phyloP scores from a whole-genome alignment of 1,140 invertebrate genomes.

The Solenopsis invicta region DNA sequence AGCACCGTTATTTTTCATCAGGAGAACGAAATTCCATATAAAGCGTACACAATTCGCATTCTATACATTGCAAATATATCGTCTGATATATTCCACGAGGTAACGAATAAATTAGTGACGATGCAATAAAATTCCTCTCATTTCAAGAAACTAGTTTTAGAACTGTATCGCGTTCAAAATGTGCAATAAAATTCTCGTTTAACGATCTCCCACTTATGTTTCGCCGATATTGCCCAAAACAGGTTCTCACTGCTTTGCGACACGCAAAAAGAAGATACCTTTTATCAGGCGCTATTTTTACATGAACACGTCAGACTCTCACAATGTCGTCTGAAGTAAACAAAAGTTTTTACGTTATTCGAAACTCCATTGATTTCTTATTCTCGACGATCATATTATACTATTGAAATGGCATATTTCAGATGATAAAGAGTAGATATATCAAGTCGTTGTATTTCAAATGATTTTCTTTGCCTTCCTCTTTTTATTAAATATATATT shows the following conservation, averaged over 20 bases:
- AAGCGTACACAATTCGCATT: background rate
- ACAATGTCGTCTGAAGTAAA: background rate
- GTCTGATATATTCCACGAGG: background rate
- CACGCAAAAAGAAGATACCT: background rate
- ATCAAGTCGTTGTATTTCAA: background rate
- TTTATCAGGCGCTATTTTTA: constrained; percentile 39
- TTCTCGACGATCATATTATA: background rate
- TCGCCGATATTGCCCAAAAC: constrained; percentile 42
- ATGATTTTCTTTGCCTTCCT: constrained; percentile 4
- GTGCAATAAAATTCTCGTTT: constrained; percentile 32
- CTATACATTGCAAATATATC: background rate
- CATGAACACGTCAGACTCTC: background rate
- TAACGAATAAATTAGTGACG: background rate
- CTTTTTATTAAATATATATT: background rate
- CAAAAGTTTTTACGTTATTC: background rate
- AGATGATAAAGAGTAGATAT: background rate
- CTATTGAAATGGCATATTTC: background rate
- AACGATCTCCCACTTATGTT: background rate
- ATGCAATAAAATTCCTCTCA: constrained; percentile 20
- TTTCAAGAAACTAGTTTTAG: constrained; percentile 17
- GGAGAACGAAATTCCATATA: background rate
- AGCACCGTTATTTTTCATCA: background rate
- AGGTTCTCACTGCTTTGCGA: constrained; percentile 26
- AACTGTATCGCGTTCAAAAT: constrained; percentile 25
- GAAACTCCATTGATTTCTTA: background rate